Evolutionary conservation across 2,888 invertebrate genomes (phyloP).

Genomic region (Mesoligia furuncula): DNA sequence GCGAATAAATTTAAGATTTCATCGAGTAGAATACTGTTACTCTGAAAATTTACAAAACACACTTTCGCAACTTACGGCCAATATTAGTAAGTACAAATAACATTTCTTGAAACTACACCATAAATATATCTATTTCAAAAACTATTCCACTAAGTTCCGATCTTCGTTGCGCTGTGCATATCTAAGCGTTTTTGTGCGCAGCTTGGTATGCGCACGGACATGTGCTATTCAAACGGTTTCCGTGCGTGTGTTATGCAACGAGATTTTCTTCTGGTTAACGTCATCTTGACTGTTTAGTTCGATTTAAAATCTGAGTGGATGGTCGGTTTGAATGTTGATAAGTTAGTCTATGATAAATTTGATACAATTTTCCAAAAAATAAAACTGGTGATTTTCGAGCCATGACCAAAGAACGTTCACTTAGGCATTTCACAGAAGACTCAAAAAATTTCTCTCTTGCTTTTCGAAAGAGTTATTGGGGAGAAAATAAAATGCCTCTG

Average conservation of each 20-base stretch:
- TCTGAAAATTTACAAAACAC: not conserved
- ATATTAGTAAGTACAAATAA: not conserved
- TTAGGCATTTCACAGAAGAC: not conserved
- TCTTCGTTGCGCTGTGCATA: conserved; percentile 48
- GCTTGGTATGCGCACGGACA: conserved; percentile 56
- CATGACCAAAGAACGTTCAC: not conserved
- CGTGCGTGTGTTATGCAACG: conserved; percentile 54
- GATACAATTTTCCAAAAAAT: not conserved
- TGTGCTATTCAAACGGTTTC: conserved; percentile 50
- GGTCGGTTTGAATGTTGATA: conserved; percentile 24
- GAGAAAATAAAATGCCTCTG: not conserved
- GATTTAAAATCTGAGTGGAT: conserved; percentile 41
- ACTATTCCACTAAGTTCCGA: conserved; percentile 50
- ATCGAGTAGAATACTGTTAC: too few species aligned
- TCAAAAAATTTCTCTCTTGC: not conserved
- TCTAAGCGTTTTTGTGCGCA: conserved; percentile 46
- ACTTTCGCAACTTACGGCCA: not conserved
- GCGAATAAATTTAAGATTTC: too few species aligned
- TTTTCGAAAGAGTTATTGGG: not conserved
- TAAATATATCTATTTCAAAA: conserved; percentile 40
- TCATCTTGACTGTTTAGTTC: conserved; percentile 46
- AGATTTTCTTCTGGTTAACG: conserved; percentile 64
- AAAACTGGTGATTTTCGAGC: not conserved
- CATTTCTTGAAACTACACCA: not conserved
- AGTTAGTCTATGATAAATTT: not conserved